Conservation (phyloP, 2,797 vertebrate species). For the Emydoidea blandingii region DNA sequence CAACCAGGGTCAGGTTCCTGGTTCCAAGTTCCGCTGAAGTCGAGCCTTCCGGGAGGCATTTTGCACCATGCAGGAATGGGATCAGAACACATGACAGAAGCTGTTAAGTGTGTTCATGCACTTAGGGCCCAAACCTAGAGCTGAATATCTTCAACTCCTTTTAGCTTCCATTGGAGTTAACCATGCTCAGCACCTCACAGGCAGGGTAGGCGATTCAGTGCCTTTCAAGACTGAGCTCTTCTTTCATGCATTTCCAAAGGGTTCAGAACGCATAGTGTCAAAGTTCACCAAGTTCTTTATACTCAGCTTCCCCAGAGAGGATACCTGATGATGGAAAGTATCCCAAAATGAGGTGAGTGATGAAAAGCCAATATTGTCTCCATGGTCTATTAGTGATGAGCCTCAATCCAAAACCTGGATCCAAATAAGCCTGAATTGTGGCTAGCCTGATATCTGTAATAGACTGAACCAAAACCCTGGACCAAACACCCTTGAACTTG, state of each 20-base stretch:
- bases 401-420: not conserved
- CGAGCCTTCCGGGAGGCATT: not conserved
- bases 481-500: not conserved
- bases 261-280: not conserved
- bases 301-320: not conserved
- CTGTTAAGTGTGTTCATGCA: not conserved
- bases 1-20: rapidly evolving
- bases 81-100: not conserved
- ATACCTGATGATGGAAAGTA: not conserved
- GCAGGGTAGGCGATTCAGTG: not conserved
- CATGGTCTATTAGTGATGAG: not conserved
- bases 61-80: rapidly evolving
- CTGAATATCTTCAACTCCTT: rapidly evolving
- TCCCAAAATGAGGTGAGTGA: not conserved
- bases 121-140: not conserved
- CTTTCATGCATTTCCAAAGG: not conserved
- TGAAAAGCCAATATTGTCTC: not conserved
- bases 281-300: not conserved
- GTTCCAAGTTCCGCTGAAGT: not conserved
- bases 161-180: not conserved
- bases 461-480: not conserved
- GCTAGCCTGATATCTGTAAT: not conserved
- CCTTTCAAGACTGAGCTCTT: not conserved
- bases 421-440: rapidly evolving
- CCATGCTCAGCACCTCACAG: rapidly evolving